Percentiles rank a stretch among this genome's conserved stretches.
phyloP scores from a whole-genome alignment of 2,113 vertebrate species.

The Callipepla californica region DNA sequence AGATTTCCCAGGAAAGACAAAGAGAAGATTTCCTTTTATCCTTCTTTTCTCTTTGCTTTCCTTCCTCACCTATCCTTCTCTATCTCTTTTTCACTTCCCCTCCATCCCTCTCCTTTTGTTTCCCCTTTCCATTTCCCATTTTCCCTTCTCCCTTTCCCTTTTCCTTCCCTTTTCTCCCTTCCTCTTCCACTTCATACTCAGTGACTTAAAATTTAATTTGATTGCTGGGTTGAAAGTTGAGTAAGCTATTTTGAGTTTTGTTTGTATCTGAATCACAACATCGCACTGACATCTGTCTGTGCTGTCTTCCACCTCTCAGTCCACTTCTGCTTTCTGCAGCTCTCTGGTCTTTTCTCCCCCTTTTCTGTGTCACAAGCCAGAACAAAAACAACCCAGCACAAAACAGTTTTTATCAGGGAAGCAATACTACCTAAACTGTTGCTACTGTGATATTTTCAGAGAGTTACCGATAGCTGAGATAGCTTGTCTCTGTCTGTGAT shows the following conservation, averaged over 20 bases:
- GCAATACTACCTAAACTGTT: not conserved
- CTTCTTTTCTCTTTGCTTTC: not conserved
- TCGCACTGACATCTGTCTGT: not conserved
- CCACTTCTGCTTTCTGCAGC: not conserved
- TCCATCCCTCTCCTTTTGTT: accelerated
- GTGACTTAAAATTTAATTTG: not conserved
- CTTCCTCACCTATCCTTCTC: not conserved
- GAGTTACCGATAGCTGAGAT: not conserved
- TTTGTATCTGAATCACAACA: not conserved
- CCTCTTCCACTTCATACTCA: not conserved
- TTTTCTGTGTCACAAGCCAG: not conserved
- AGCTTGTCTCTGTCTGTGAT: not conserved
- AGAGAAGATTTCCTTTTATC: not conserved
- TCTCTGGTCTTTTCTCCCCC: not conserved
- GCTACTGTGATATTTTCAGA: not conserved
- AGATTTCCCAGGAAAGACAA: not conserved
- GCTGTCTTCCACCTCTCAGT: not conserved
- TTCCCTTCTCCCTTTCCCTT: not conserved
- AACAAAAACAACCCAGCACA: not conserved
- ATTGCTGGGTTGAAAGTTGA: not conserved
- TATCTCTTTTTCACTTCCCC: too few relatives aligned
- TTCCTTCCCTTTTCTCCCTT: not conserved
- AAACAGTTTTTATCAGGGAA: not conserved
- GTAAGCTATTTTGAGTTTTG: not conserved
- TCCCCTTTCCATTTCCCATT: not conserved